Percentiles rank a stretch among this genome's conserved stretches.
These are phyloP conservation scores for Gasterosteus aculeatus DNA, from an alignment of 2,113 vertebrate species.

Conservation along the genomic window DNA sequence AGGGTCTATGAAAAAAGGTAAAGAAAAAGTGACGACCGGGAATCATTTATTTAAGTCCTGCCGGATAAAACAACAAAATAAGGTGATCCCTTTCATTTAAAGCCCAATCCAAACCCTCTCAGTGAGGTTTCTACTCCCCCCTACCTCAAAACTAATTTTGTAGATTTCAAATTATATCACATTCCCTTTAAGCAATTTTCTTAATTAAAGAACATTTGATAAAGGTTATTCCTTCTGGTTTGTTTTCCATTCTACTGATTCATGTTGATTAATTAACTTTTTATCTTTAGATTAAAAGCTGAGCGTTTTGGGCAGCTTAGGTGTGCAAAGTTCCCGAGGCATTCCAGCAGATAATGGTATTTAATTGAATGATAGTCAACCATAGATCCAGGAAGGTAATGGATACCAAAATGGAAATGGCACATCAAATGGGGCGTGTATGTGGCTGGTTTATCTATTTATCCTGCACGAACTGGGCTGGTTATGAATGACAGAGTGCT, in stretches of 20 bases:
- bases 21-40: neutral
- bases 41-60: constrained; percentile 26
- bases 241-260: constrained; percentile 62
- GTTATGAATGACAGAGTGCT: constrained; percentile 72
- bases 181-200: constrained; percentile 47
- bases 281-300: constrained; percentile 62
- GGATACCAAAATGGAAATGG: constrained; percentile 61
- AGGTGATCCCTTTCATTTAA: constrained; percentile 44
- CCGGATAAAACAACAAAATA: constrained; percentile 14
- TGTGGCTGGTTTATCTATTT: constrained; percentile 66
- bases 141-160: constrained; percentile 25
- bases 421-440: constrained; percentile 67
- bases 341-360: constrained; percentile 60
- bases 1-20: too few species aligned
- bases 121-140: constrained; percentile 10
- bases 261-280: constrained; percentile 64
- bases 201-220: constrained; percentile 67
- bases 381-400: constrained; percentile 56
- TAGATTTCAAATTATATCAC: constrained; percentile 51
- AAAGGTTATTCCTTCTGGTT: constrained; percentile 40
- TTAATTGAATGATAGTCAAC: constrained; percentile 73
- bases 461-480: constrained; percentile 53
- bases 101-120: constrained; percentile 25
- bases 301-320: constrained; percentile 46
- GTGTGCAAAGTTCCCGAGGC: constrained; percentile 39